A percentile compares a stretch with the other conserved stretches of the same genome.
These are phyloP conservation scores for Holothuria scabra DNA, from an alignment of 53 echinoderm and acorn worm species.

Conservation along the genomic window DNA sequence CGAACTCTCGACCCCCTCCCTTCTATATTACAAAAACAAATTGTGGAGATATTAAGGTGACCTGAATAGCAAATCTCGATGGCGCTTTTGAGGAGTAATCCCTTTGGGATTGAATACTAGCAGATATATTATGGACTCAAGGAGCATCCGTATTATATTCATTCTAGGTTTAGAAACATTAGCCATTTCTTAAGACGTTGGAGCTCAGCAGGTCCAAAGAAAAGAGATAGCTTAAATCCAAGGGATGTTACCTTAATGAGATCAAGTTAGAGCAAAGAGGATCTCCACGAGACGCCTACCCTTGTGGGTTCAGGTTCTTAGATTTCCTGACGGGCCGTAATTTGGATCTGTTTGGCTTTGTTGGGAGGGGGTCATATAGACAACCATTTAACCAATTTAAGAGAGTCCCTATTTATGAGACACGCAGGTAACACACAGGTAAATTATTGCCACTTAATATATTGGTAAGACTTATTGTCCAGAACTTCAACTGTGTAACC, in stretches of 20 bases:
- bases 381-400: conserved; percentile 28
- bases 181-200: conserved; percentile 7
- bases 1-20: too few relatives aligned
- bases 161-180: conserved; percentile 35
- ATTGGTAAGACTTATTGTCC: too few relatives aligned
- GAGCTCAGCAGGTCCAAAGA: conserved; percentile 28
- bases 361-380: conserved; percentile 10
- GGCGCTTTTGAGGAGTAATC: too few relatives aligned
- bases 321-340: conserved; percentile 27
- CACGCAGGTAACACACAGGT: too few relatives aligned
- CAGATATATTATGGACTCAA: too few relatives aligned
- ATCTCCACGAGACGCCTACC: conserved; percentile 15
- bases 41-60: too few relatives aligned
- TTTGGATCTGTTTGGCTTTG: conserved; percentile 31
- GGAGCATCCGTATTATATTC: conserved; percentile 11
- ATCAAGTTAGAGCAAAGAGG: not conserved
- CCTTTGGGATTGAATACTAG: too few relatives aligned
- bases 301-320: not conserved
- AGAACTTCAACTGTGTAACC: too few relatives aligned
- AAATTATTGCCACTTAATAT: too few relatives aligned
- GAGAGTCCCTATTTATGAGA: too few relatives aligned
- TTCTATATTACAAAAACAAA: too few relatives aligned
- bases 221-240: conserved; percentile 24
- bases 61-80: too few relatives aligned
- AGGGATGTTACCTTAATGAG: conserved; percentile 23